A percentile compares a stretch with the other conserved stretches of the same genome.
These are phyloP conservation scores for Equus quagga DNA, from an alignment of 2,113 vertebrate genomes.

Conservation along the genomic window DNA sequence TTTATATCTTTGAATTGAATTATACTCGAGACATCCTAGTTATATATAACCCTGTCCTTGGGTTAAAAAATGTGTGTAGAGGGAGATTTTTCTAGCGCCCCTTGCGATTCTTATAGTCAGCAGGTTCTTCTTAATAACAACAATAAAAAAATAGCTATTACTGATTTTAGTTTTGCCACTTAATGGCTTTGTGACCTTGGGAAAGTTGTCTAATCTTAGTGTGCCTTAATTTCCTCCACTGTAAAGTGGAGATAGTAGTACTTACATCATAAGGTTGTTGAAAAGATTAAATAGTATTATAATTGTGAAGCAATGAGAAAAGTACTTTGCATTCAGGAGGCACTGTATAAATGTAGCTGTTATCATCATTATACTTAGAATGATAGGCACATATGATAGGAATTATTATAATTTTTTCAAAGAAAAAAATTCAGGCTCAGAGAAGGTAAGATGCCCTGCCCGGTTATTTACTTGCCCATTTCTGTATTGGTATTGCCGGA, in stretches of 20 bases:
- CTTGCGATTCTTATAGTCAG: slow-evolving; percentile 1
- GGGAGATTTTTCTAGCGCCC: slow-evolving; percentile 7
- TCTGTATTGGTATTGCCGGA: neutral
- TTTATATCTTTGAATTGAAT: slow-evolving; percentile 44
- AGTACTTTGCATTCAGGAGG: neutral
- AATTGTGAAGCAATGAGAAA: slow-evolving; percentile 17
- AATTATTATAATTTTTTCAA: neutral
- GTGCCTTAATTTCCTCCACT: slow-evolving; percentile 39
- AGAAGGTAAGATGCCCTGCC: neutral
- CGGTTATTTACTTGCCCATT: neutral
- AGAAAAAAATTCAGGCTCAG: neutral
- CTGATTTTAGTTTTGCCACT: slow-evolving; percentile 36
- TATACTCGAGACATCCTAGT: neutral
- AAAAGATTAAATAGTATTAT: slow-evolving; percentile 37
- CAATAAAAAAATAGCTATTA: neutral
- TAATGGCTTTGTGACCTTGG: neutral
- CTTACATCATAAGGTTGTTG: neutral
- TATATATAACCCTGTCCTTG: neutral
- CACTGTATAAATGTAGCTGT: neutral
- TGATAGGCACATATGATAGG: neutral
- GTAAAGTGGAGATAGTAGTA: slow-evolving; percentile 1
- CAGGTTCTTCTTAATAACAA: slow-evolving; percentile 5
- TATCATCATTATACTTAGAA: neutral
- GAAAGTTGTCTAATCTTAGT: neutral
- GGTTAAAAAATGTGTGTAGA: neutral